A percentile compares a stretch with the other conserved stretches of the same genome.
Evolutionary conservation across 2,797 vertebrate genomes (phyloP).

Genomic region (Picus viridis): DNA sequence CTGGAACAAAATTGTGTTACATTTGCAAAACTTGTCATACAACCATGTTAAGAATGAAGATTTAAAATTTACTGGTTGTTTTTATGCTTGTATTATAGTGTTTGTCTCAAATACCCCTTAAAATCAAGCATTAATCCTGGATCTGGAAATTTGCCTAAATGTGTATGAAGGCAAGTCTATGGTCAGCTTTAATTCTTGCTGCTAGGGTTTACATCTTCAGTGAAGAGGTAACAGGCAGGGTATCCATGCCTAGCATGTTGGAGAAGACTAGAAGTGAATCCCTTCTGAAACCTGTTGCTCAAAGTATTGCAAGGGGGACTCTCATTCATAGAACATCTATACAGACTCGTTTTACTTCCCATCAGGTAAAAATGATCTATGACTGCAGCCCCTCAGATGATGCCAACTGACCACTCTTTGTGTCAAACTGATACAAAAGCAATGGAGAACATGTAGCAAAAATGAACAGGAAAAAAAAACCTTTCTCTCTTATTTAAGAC

Average conservation of each 20-base stretch:
- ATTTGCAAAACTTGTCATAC: neutral
- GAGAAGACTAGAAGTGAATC: neutral
- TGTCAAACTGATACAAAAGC: neutral
- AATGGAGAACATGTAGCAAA: neutral
- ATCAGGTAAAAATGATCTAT: neutral
- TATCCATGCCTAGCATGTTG: accelerated
- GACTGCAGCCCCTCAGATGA: accelerated
- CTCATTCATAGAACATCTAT: neutral
- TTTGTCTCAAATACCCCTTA: neutral
- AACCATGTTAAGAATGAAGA: neutral
- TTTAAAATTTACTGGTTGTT: neutral
- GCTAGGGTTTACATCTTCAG: neutral
- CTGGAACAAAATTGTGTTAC: neutral
- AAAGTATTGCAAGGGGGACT: accelerated
- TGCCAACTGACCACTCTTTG: neutral
- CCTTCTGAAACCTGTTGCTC: neutral
- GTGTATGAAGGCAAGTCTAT: neutral
- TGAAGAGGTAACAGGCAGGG: neutral
- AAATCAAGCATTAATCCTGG: neutral
- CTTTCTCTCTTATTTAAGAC: neutral
- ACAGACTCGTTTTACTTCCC: neutral
- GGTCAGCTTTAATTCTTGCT: neutral
- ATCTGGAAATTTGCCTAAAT: neutral
- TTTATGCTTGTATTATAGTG: neutral
- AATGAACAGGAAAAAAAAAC: accelerated